These are phyloP conservation scores for Chymomyza caudatula DNA, from an alignment of 2,888 invertebrate genomes.

Conservation along the genomic window DNA sequence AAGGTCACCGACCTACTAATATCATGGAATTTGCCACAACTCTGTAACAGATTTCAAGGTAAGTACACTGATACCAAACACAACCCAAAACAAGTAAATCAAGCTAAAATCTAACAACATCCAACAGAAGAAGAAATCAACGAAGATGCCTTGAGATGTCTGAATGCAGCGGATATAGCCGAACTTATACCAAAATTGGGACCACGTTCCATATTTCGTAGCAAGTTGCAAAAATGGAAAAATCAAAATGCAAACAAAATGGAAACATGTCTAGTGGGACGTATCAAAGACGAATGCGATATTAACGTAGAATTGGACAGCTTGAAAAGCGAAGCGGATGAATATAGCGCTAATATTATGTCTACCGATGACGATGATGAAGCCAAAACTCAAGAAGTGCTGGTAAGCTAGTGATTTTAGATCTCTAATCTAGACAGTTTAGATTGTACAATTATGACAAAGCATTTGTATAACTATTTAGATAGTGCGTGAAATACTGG, in stretches of 20 bases:
- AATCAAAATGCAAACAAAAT: neutral
- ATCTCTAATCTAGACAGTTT: no score
- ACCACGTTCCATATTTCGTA: constrained; percentile 58
- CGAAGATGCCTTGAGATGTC: constrained; percentile 42
- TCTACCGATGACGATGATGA: neutral
- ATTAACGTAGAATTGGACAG: neutral
- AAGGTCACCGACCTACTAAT: constrained; percentile 37
- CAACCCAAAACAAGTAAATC: no score
- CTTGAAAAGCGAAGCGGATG: neutral
- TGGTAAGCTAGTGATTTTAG: constrained; percentile 3
- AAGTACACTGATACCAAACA: neutral
- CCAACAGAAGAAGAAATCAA: constrained; percentile 39
- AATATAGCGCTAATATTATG: neutral
- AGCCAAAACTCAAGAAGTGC: neutral
- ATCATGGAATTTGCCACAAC: constrained; percentile 36
- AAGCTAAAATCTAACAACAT: neutral
- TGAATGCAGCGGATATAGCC: constrained; percentile 50
- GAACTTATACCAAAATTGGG: constrained; percentile 60
- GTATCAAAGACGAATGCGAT: neutral
- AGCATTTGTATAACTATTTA: constrained; percentile 8
- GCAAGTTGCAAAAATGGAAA: constrained; percentile 28
- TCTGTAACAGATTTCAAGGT: constrained; percentile 37
- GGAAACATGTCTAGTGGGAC: neutral
- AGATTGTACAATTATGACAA: no score
- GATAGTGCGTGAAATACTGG: constrained; percentile 30